Evolutionary conservation across 2,797 vertebrate genomes (phyloP), one percentile per base, ranked within the genome.

Genomic region (Emydoidea blandingii): DNA sequence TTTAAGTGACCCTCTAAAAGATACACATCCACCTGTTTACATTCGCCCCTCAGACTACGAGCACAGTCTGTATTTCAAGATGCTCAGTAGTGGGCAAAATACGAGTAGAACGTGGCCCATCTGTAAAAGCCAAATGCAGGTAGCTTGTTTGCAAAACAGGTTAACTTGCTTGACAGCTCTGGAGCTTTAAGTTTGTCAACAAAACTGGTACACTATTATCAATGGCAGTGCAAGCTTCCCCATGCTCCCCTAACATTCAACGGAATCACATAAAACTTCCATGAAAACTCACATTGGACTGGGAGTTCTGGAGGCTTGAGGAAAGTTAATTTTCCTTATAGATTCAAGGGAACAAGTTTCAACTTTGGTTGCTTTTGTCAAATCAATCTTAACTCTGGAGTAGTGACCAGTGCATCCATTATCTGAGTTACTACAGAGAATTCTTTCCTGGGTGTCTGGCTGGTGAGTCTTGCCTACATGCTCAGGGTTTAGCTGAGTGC

Each of bases 301-400:
- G 72, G 65, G 18, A 76, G 12, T 76, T 83, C 87, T 80, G 37
- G 14, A n/a, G n/a, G 14, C 79, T 86, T 62, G 37, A 85, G 52
- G 83, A 91, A 81, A 80, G 65, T 81, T 52, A 16, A 4, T 29
- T 95, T 82, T 53, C 54, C 56, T 93, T 89, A 79, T 74, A 91
- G 62, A 81, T 52, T 79, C 56, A 52, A 14, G 25, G 72, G 3
- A 86, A 19, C 8, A 6, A 81, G 12, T 93, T 94, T 92, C 74
- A 85, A 56, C 31, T n/a, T 85, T 56, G 93, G 95, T 62, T 34
- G 31, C 29, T 90, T 27, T 85, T 53, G 44, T 86, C 10, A 2
- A 87, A 54, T 81, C 21, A 47, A 72, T n/a, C 5, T 31, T 79
- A 85, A 79, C 12, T 44, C 7, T 47, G 8, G 49, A 23, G 15